Evolutionary conservation across 2,888 invertebrate species (phyloP).

Genomic region (Apoda limacodes): DNA sequence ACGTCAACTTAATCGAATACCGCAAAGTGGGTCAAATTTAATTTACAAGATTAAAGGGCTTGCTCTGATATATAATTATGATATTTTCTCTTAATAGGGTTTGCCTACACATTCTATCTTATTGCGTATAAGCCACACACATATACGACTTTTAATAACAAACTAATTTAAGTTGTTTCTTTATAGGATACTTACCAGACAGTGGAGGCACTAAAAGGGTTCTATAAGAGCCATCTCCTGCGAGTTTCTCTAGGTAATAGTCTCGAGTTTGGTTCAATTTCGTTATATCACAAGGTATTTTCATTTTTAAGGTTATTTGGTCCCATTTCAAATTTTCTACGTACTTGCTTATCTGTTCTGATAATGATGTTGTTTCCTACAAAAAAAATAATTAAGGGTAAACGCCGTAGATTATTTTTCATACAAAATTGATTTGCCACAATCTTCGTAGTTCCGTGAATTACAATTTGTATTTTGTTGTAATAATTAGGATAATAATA

Average conservation of each 20-base stretch:
- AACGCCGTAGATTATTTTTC: no score
- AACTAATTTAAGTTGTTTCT: background rate
- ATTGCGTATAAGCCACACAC: no score
- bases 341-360: conserved; percentile 33
- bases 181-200: conserved; percentile 27
- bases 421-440: no score
- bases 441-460: no score
- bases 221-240: conserved; percentile 44
- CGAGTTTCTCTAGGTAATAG: conserved; percentile 43
- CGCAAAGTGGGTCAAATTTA: no score
- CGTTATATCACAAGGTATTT: conserved; percentile 37
- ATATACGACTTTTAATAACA: background rate
- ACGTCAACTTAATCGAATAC: no score
- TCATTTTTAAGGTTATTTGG: conserved; percentile 42
- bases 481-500: no score
- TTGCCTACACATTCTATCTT: no score
- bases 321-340: conserved; percentile 48
- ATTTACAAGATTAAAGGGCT: no score
- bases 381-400: conserved; percentile 7
- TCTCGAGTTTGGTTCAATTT: conserved; percentile 31
- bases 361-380: conserved; percentile 39
- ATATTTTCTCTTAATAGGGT: no score
- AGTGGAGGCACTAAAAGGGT: conserved; percentile 41
- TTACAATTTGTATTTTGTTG: no score
- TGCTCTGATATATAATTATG: no score